phyloP scores from a whole-genome alignment of 2,113 vertebrate species.

The Cyprinus carpio region DNA sequence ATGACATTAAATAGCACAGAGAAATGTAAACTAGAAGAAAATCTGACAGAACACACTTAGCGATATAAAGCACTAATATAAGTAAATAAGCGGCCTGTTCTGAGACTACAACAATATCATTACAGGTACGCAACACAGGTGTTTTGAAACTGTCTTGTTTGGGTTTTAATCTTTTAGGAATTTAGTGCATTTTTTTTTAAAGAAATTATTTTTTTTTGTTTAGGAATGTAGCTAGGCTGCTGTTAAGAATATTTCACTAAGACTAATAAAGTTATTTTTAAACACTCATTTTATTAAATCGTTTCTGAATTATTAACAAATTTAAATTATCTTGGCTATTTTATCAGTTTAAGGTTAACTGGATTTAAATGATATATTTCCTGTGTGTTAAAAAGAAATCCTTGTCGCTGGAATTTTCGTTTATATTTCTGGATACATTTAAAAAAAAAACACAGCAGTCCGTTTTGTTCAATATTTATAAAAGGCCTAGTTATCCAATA shows the following conservation, averaged over 20 bases:
- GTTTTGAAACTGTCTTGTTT: neutral
- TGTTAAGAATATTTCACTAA: too few species aligned
- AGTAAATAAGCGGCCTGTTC: conserved; percentile 14
- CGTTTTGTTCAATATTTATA: neutral
- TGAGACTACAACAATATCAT: neutral
- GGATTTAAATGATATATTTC: neutral
- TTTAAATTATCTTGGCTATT: neutral
- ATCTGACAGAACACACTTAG: conserved; percentile 61
- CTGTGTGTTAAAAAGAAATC: too few species aligned
- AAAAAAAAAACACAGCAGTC: neutral
- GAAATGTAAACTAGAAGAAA: conserved; percentile 52
- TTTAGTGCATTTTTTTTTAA: neutral
- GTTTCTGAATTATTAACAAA: too few species aligned
- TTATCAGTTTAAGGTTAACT: neutral
- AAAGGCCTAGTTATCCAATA: neutral
- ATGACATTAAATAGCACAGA: conserved; percentile 72
- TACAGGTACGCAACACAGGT: neutral
- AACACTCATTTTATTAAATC: too few species aligned
- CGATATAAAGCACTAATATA: conserved; percentile 39
- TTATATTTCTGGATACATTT: neutral
- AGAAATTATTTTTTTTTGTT: neutral
- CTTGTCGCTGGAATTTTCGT: neutral
- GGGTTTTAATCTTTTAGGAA: neutral
- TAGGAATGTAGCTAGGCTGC: too few species aligned
- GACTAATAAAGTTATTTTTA: too few species aligned